Percentiles rank a stretch among this genome's conserved stretches.
Conservation (phyloP, 2,797 vertebrate species). For the Crotalus adamanteus region DNA sequence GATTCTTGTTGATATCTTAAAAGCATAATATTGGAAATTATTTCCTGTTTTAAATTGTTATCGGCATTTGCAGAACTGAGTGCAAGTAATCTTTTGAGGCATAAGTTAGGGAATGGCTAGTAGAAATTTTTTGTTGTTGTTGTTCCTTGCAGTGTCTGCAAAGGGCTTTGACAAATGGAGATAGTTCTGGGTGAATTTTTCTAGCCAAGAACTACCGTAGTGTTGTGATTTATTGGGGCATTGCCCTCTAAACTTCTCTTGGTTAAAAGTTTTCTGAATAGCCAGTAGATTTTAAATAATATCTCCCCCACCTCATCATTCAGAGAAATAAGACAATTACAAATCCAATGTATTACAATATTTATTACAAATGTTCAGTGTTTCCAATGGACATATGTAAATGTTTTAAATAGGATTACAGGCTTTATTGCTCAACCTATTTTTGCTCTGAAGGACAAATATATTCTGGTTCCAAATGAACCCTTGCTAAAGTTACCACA, state of each 20-base stretch:
- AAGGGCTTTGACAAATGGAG: not conserved
- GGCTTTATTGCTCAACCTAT: not conserved
- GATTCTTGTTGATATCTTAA: not conserved
- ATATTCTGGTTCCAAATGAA: not conserved
- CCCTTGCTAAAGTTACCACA: constrained; percentile 17
- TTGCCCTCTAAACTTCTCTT: not conserved
- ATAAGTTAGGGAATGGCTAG: not conserved
- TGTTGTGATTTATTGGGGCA: not conserved
- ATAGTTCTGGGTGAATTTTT: not conserved
- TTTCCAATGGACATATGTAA: not conserved
- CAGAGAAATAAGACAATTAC: not conserved
- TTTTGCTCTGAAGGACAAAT: not conserved
- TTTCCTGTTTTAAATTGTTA: not conserved
- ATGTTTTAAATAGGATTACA: not conserved
- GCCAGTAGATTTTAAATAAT: not conserved
- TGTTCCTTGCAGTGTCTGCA: not conserved
- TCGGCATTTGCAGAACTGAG: not conserved
- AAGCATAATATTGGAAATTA: not conserved
- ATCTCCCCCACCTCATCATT: not conserved
- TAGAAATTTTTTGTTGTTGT: not conserved
- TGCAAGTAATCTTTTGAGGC: not conserved
- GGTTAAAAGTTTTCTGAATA: not conserved
- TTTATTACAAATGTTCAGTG: not conserved
- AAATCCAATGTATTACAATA: not conserved
- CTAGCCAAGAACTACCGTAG: not conserved